These are phyloP conservation scores for Amblyteles armatorius DNA, from an alignment of 2,888 invertebrate genomes.

Conservation along the genomic window DNA sequence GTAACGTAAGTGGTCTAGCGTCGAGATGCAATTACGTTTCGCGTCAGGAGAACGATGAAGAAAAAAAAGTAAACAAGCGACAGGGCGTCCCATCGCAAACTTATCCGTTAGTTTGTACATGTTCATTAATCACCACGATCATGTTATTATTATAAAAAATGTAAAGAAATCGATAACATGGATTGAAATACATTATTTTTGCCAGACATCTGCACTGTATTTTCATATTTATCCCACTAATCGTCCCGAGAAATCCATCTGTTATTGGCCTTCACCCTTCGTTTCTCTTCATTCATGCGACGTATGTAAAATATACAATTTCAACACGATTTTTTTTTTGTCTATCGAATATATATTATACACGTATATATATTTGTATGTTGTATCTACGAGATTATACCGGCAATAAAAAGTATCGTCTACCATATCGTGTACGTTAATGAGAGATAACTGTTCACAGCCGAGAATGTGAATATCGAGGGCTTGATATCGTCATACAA, in stretches of 20 bases:
- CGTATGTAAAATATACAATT: slow-evolving; percentile 51
- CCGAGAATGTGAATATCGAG: slow-evolving; percentile 87
- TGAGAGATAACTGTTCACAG: slow-evolving; percentile 85
- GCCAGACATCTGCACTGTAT: slow-evolving; percentile 72
- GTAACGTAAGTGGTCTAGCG: slow-evolving; percentile 35
- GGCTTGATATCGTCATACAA: slow-evolving; percentile 91
- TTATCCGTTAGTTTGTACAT: slow-evolving; percentile 54
- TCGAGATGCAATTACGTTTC: slow-evolving; percentile 15
- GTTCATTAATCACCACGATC: slow-evolving; percentile 41
- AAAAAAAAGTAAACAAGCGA: slow-evolving; percentile 25
- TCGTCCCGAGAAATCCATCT: slow-evolving; percentile 64
- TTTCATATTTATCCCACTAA: slow-evolving; percentile 74
- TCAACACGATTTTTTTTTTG: slow-evolving; percentile 48
- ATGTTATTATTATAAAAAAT: slow-evolving; percentile 53
- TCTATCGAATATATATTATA: slow-evolving; percentile 30
- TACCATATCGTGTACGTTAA: slow-evolving; percentile 55
- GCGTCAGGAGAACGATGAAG: slow-evolving; percentile 22
- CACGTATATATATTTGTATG: background rate
- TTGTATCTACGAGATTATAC: slow-evolving; percentile 46
- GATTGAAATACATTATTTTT: slow-evolving; percentile 73
- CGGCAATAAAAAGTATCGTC: slow-evolving; percentile 21
- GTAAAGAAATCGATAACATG: slow-evolving; percentile 58
- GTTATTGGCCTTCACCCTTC: slow-evolving; percentile 64
- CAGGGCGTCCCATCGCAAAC: slow-evolving; percentile 1
- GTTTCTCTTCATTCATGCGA: slow-evolving; percentile 62